Percentiles rank a stretch among this genome's conserved stretches.
Evolutionary conservation across 2,797 vertebrate species (phyloP).

Genomic region (Limosa lapponica): DNA sequence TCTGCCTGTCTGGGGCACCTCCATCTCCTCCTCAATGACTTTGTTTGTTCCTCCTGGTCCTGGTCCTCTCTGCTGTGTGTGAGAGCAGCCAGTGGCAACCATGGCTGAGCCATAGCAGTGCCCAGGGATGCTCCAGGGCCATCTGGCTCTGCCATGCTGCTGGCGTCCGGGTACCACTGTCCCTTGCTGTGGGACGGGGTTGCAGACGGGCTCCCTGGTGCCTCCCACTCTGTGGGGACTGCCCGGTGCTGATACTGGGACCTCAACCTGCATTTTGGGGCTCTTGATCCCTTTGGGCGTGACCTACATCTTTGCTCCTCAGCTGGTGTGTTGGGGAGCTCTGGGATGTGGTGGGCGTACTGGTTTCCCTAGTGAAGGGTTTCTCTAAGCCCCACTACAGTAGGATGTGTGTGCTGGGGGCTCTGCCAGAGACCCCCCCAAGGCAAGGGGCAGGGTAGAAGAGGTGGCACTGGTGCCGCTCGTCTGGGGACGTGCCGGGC

Average conservation of each 20-base stretch:
- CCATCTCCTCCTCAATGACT: background rate
- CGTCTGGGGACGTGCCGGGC: background rate
- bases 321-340: background rate
- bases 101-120: accelerated
- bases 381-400: accelerated
- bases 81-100: background rate
- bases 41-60: background rate
- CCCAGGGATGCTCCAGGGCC: background rate
- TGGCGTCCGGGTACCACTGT: accelerated
- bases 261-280: background rate
- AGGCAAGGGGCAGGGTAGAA: background rate
- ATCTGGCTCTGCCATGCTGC: accelerated
- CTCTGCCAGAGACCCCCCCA: background rate
- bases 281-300: background rate
- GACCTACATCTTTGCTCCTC: background rate
- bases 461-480: accelerated
- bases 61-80: background rate
- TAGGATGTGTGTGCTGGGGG: accelerated
- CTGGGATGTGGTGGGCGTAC: background rate
- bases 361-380: background rate
- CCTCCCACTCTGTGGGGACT: background rate
- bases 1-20: background rate
- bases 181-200: accelerated
- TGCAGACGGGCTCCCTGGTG: background rate
- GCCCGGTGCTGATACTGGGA: accelerated